phyloP scores from a whole-genome alignment of 2,797 vertebrate species.

The Sphenopsis melanotis region DNA sequence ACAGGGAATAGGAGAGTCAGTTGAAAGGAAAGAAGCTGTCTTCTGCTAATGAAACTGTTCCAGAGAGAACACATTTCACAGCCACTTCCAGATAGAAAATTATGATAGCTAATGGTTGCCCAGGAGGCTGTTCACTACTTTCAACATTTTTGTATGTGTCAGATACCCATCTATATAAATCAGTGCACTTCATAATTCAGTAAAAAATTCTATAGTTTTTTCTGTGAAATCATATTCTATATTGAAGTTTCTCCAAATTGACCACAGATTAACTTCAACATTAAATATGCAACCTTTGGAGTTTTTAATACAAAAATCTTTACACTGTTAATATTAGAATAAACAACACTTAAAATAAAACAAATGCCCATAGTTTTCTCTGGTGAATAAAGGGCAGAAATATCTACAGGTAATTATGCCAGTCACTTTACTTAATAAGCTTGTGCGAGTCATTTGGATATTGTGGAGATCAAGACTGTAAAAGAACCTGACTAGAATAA shows the following conservation, averaged over 20 bases:
- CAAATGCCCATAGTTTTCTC: background rate
- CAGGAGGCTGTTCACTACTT: background rate
- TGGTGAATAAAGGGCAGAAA: background rate
- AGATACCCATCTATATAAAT: background rate
- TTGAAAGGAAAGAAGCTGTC: background rate
- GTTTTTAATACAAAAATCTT: background rate
- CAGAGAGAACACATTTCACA: background rate
- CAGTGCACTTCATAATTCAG: background rate
- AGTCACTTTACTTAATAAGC: conserved; percentile 17
- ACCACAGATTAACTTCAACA: background rate
- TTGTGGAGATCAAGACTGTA: background rate
- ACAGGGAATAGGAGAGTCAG: background rate
- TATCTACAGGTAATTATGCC: background rate
- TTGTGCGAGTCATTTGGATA: background rate
- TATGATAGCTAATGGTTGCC: background rate
- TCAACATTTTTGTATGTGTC: background rate
- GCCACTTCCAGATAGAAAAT: background rate
- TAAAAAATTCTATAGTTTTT: background rate
- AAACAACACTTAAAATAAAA: background rate
- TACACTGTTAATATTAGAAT: background rate
- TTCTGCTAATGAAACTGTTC: background rate
- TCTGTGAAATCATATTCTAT: background rate
- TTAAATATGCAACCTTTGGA: background rate
- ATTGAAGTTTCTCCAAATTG: background rate
- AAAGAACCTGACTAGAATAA: conserved; percentile 38